A percentile compares a stretch with the other conserved stretches of the same genome.
Conservation (phyloP, 2,113 vertebrate species). For the Albula glossodonta region DNA sequence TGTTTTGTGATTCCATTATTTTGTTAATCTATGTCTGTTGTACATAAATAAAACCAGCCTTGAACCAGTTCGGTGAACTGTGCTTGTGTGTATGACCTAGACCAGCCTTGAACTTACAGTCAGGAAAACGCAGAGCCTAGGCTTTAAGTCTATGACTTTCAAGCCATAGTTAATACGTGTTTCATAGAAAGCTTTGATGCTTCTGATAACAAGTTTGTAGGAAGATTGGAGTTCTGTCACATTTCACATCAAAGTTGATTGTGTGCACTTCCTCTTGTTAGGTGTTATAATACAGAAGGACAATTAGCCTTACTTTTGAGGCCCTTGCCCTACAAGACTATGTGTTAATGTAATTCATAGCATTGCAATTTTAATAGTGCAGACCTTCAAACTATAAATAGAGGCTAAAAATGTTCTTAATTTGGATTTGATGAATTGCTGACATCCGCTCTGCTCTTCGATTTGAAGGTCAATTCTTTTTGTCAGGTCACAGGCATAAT, state of each 20-base stretch:
- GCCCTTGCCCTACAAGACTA: background rate
- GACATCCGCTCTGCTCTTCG: background rate
- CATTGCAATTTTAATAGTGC: background rate
- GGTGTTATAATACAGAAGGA: background rate
- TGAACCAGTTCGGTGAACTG: no score
- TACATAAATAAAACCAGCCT: no score
- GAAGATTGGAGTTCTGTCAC: background rate
- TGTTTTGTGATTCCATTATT: no score
- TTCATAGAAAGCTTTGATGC: no score
- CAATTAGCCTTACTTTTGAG: background rate
- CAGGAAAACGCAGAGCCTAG: no score
- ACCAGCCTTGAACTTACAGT: no score
- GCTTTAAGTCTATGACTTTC: no score
- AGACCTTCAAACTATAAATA: constrained; percentile 2
- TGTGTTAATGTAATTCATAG: background rate
- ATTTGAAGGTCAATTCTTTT: constrained; percentile 13
- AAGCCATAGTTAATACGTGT: no score
- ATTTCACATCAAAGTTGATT: background rate
- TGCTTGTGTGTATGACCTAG: no score
- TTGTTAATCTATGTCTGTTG: no score
- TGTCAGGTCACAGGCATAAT: background rate
- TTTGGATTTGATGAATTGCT: constrained; percentile 5
- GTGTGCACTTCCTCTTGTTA: background rate
- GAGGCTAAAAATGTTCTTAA: background rate
- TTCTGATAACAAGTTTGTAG: background rate